These are phyloP conservation scores for Altica lythri DNA, from an alignment of 2,888 invertebrate species.

Conservation along the genomic window DNA sequence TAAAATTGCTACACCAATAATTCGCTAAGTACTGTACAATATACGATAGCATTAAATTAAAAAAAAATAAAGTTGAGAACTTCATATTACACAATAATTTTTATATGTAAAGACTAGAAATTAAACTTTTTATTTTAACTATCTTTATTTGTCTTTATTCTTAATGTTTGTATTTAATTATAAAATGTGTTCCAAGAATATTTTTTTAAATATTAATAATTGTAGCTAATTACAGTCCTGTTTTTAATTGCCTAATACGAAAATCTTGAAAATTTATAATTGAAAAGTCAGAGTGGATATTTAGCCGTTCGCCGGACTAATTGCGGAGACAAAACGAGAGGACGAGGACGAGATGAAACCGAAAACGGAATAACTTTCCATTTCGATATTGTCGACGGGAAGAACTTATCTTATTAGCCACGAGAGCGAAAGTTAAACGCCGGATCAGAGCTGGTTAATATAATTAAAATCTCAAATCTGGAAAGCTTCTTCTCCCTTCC, in stretches of 20 bases:
- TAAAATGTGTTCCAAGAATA: too few species aligned
- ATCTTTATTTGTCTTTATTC: too few species aligned
- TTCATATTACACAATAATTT: too few species aligned
- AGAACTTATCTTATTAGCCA: conserved; percentile 43
- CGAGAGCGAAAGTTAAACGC: conserved; percentile 39
- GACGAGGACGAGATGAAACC: conserved; percentile 9
- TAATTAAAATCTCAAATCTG: conserved; percentile 38
- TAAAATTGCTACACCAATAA: too few species aligned
- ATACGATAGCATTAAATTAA: too few species aligned
- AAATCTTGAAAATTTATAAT: conserved; percentile 23
- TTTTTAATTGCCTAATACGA: background rate
- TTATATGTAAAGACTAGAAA: too few species aligned
- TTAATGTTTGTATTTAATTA: too few species aligned
- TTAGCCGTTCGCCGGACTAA: conserved; percentile 33
- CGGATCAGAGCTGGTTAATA: conserved; percentile 34
- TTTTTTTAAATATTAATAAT: too few species aligned
- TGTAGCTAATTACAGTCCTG: too few species aligned
- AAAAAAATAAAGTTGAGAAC: too few species aligned
- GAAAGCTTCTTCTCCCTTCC: background rate
- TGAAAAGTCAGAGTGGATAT: conserved; percentile 26
- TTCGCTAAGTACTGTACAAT: too few species aligned
- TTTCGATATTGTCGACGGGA: conserved; percentile 38
- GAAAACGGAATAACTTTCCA: conserved; percentile 33
- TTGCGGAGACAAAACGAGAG: conserved; percentile 35
- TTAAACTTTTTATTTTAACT: too few species aligned